A percentile compares a stretch with the other conserved stretches of the same genome.
Conservation (phyloP, 2,888 invertebrate species). For the Andricus curvator region DNA sequence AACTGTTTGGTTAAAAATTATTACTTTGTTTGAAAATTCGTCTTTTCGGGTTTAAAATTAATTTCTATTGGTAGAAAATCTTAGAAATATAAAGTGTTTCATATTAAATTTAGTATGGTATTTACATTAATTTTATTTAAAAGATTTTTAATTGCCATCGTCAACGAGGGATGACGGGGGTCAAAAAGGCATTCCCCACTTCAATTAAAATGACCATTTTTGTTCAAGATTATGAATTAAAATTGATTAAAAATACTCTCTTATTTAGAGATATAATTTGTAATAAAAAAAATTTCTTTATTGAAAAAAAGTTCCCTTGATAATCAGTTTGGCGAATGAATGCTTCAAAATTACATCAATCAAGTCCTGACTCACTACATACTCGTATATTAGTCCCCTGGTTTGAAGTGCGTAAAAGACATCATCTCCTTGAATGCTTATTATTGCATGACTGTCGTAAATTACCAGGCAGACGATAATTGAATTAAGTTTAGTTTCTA, state of each 20-base stretch:
- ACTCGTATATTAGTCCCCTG: not conserved
- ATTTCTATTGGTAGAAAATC: too few relatives aligned
- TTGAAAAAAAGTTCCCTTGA: not conserved
- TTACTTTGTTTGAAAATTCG: too few relatives aligned
- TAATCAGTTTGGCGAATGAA: not conserved
- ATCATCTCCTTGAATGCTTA: not conserved
- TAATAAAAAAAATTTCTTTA: not conserved
- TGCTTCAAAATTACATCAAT: not conserved
- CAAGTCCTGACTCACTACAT: not conserved
- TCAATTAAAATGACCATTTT: not conserved
- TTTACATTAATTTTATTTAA: too few relatives aligned
- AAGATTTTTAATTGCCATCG: too few relatives aligned
- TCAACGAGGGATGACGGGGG: too few relatives aligned
- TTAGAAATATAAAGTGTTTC: too few relatives aligned
- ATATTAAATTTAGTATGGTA: too few relatives aligned
- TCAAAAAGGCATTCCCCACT: too few relatives aligned
- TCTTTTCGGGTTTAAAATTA: too few relatives aligned
- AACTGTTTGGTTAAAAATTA: too few relatives aligned
- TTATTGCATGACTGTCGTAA: constrained; percentile 26
- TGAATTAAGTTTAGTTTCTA: constrained; percentile 6
- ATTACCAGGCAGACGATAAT: constrained; percentile 6
- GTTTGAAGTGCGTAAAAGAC: not conserved
- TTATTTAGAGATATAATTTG: not conserved
- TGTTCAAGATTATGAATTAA: not conserved
- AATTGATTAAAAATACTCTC: not conserved